Conservation (phyloP, 2,113 vertebrate species). For the Oreochromis spilurus region DNA sequence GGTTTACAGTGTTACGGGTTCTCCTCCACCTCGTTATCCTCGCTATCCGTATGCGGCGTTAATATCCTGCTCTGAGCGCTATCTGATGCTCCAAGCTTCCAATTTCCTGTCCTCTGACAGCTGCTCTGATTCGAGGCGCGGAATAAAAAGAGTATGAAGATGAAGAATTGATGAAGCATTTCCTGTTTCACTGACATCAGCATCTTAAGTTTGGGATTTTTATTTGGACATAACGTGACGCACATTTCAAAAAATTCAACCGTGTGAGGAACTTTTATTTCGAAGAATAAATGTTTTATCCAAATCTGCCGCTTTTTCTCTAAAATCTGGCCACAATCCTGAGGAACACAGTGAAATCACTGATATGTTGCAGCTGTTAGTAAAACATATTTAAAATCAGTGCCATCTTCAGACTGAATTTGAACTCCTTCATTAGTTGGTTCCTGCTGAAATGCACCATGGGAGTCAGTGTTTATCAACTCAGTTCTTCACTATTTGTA, state of each 20-base stretch:
- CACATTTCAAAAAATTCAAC: neutral
- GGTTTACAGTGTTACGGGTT: neutral
- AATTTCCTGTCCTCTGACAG: neutral
- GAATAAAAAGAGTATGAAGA: neutral
- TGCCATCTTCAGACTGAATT: neutral
- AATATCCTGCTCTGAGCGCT: neutral
- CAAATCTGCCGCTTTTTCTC: neutral
- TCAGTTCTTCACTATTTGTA: neutral
- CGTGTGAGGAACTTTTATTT: neutral
- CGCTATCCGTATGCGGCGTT: neutral
- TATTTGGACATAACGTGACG: rapidly evolving
- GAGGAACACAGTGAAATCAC: neutral
- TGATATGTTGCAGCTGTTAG: neutral
- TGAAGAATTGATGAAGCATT: neutral
- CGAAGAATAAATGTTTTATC: neutral
- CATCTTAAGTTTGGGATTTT: neutral
- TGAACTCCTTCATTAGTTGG: neutral
- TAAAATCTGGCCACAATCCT: neutral
- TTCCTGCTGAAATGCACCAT: neutral
- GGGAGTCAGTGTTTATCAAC: neutral
- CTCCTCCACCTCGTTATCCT: neutral
- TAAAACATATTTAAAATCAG: neutral
- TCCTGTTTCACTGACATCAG: neutral
- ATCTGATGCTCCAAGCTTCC: neutral
- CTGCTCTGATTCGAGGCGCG: neutral